Conservation (phyloP, 2,888 invertebrate genomes). For the Uloborus plumipes region DNA sequence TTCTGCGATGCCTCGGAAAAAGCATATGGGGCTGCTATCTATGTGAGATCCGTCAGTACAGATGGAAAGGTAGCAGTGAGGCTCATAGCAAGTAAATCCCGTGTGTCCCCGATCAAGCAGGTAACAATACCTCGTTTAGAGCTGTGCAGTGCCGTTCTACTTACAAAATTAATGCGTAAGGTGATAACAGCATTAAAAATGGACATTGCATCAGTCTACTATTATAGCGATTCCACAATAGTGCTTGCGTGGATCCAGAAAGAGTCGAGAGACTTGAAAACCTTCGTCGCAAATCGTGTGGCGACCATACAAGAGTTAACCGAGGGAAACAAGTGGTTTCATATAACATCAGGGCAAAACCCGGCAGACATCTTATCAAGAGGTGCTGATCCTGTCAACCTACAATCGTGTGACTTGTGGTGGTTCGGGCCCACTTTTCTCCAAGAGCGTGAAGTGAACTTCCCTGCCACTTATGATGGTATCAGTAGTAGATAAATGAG, state of each 20-base stretch:
- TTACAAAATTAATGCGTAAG: constrained; percentile 12
- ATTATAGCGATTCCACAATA: no score
- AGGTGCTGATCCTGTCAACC: constrained; percentile 57
- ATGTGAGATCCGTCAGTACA: background rate
- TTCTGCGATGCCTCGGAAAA: constrained; percentile 16
- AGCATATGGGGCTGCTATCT: constrained; percentile 8
- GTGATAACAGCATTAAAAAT: background rate
- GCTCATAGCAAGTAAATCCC: constrained; percentile 14
- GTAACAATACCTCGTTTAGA: constrained; percentile 20
- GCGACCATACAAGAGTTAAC: constrained; percentile 22
- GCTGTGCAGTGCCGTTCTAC: constrained; percentile 17
- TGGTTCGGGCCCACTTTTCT: constrained; percentile 59
- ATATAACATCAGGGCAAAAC: constrained; percentile 67
- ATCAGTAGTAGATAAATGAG: no score
- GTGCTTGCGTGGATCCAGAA: no score
- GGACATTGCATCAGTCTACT: no score
- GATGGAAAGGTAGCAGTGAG: background rate
- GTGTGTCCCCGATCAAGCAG: constrained; percentile 20
- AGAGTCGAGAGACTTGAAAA: no score
- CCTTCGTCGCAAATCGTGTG: no score
- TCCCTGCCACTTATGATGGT: no score
- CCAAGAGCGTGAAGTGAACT: no score
- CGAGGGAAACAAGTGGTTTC: constrained; percentile 67
- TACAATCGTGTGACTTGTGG: constrained; percentile 46
- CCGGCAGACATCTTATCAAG: constrained; percentile 69